These are phyloP conservation scores for Bombus sibiricus DNA, from an alignment of 1,140 invertebrate genomes.

Conservation along the genomic window DNA sequence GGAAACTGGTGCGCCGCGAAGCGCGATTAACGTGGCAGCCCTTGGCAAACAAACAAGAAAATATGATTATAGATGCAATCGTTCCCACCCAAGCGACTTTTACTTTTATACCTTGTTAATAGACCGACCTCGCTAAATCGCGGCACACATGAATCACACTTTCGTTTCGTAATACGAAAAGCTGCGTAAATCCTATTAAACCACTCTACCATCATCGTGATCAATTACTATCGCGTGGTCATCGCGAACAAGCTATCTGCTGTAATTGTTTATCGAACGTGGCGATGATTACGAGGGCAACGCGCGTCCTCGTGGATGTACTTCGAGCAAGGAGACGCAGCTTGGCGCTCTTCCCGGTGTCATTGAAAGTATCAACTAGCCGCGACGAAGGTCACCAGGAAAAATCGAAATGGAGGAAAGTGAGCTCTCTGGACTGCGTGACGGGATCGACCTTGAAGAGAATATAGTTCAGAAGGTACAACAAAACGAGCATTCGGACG, in stretches of 20 bases:
- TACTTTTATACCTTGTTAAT: neutral
- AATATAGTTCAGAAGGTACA: conserved; percentile 14
- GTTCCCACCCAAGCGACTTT: neutral
- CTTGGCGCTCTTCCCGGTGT: conserved; percentile 36
- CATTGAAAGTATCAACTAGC: conserved; percentile 46
- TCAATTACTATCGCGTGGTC: neutral
- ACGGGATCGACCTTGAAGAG: conserved; percentile 40
- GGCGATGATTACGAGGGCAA: neutral
- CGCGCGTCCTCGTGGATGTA: neutral
- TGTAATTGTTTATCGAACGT: no score
- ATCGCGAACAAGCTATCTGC: no score
- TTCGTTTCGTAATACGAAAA: neutral
- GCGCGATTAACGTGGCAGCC: neutral
- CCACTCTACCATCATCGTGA: neutral
- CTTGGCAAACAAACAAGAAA: neutral
- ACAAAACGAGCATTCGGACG: conserved; percentile 21
- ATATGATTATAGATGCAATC: neutral
- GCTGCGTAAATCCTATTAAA: neutral
- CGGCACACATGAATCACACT: neutral
- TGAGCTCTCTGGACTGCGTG: conserved; percentile 1
- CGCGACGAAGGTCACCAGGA: conserved; percentile 51
- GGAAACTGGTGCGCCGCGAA: neutral
- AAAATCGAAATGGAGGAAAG: conserved; percentile 57
- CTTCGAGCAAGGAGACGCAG: neutral
- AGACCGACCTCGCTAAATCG: neutral